Evolutionary conservation across 2,797 vertebrate genomes (phyloP).

Genomic region (Aldrovandia affinis): DNA sequence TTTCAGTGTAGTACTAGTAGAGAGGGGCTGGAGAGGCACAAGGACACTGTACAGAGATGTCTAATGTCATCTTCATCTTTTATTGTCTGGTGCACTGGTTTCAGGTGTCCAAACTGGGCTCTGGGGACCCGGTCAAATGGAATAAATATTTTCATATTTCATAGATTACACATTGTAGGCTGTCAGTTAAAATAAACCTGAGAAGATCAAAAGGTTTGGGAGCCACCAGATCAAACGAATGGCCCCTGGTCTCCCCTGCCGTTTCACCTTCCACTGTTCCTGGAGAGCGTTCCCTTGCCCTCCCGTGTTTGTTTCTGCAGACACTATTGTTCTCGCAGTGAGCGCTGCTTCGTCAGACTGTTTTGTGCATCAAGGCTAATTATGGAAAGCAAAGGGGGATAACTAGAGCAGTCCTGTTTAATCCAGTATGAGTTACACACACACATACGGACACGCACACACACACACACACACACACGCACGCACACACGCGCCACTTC

Average conservation of each 20-base stretch:
- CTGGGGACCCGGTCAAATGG: too few relatives aligned
- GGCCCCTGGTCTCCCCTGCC: not conserved
- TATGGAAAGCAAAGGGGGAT: constrained; percentile 28
- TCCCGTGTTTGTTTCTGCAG: not conserved
- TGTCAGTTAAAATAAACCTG: not conserved
- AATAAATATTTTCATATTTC: too few relatives aligned
- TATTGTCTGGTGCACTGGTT: too few relatives aligned
- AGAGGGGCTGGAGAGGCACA: not conserved
- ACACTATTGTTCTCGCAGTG: not conserved
- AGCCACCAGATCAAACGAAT: too few relatives aligned
- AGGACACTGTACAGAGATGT: not conserved
- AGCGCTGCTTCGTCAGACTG: not conserved
- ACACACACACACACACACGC: not conserved
- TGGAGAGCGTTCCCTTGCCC: not conserved
- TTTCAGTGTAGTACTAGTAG: not conserved
- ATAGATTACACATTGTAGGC: too few relatives aligned
- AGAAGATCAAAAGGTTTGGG: too few relatives aligned
- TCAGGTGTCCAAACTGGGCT: too few relatives aligned
- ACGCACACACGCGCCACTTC: not conserved
- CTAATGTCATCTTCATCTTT: not conserved
- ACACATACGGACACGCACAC: not conserved
- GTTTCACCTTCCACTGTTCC: not conserved
- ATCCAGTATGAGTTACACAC: constrained; percentile 32
- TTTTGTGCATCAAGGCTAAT: constrained; percentile 25
- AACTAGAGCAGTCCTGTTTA: constrained; percentile 39